A percentile compares a stretch with the other conserved stretches of the same genome.
Evolutionary conservation across 2,113 vertebrate species (phyloP).

Genomic region (Psittacus erithacus): DNA sequence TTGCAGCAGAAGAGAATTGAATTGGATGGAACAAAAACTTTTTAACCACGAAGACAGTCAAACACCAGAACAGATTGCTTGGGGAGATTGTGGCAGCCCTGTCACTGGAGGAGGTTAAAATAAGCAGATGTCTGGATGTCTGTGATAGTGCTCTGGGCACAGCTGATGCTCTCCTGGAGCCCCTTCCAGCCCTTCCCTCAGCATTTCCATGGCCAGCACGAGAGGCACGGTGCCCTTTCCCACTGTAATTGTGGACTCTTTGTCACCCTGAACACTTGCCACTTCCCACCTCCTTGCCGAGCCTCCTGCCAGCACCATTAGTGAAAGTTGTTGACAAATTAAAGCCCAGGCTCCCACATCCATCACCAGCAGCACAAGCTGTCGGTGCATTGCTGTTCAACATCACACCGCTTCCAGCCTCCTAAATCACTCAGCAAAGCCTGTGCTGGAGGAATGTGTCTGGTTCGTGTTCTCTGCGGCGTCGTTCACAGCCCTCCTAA

Average conservation of each 20-base stretch:
- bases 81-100: background rate
- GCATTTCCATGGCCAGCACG: background rate
- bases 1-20: background rate
- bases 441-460: background rate
- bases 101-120: background rate
- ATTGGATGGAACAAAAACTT: background rate
- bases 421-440: background rate
- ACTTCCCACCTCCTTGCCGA: background rate
- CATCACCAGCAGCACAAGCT: background rate
- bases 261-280: slow-evolving; percentile 30
- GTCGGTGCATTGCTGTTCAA: background rate
- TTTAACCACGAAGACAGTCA: background rate
- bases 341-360: background rate
- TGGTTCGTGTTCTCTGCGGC: background rate
- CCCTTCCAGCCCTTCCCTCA: background rate
- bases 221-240: background rate
- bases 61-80: background rate
- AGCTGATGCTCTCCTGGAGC: background rate
- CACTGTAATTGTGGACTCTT: background rate
- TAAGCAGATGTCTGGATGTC: background rate
- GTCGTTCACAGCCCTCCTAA: background rate
- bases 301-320: slow-evolving; percentile 6
- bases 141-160: background rate
- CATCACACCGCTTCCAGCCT: background rate
- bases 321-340: background rate